Base-by-base conservation (phyloP, 2,888 invertebrate species). In the Drosophila mimica region DNA sequence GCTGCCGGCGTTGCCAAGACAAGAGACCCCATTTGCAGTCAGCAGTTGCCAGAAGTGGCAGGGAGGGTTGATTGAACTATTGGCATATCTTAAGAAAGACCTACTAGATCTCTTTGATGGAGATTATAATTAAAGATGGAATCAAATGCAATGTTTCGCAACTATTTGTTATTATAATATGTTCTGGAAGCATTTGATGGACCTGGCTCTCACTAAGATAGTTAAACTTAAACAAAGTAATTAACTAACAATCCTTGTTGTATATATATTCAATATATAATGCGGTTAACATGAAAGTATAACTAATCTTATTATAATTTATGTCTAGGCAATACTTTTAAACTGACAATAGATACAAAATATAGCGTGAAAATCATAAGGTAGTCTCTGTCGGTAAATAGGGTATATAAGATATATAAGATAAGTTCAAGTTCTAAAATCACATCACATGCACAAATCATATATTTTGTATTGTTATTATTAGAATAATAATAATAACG, bases 61-160 rank as follows among this genome's bases (percentile, higher is more conserved):
- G 17, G 59, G 67, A 70, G 74, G 56, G 82, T 52, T 52, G 52
- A 4, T 33, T 25, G 2, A 33, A 30, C 20, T 4, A 4, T 60
- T 3, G 9, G 5, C 20, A 17, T 25, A 25, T 8, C 25, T 17
- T 49, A 28, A 9, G 9, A 17, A 28, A 0, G 28, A 28, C 9
- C 11, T 9, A 9, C 28, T 49, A 28, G 5, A 49, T 17, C 11
- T 17, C 3, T 28, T 28, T 49, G 20, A 15, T 46, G 13, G 46
- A 46, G 20, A 13, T 46, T 46, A 43, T 20, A 46, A 7, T 46
- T 13, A 13, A 13, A 20, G 6, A 20, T 46, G 20, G 1, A 46
- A 20, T 20, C 13, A 40, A n/a, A 4, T 40, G 9, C 40, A 40
- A 40, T n/a, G n/a, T n/a, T 8, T 40, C n/a, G 9, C 4, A 40